Evolutionary conservation across 2,113 vertebrate genomes (phyloP).

Genomic region (Platysteira castanea): DNA sequence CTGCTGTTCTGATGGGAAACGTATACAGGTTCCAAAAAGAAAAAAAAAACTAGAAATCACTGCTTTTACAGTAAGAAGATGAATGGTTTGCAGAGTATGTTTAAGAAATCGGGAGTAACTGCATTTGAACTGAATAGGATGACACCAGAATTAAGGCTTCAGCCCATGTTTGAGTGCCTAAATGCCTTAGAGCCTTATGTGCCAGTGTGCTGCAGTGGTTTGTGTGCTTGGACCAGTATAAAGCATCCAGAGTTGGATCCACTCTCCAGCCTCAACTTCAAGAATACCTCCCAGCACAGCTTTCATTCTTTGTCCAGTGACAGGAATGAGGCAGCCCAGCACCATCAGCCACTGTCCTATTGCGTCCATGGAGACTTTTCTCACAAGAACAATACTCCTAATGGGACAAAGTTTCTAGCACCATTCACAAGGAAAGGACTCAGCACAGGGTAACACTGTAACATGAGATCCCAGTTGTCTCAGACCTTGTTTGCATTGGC

Average conservation of each 20-base stretch:
- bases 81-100: background rate
- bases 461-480: background rate
- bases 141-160: background rate
- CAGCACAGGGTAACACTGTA: background rate
- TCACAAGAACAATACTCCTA: background rate
- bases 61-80: background rate
- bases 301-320: background rate
- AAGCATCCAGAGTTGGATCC: background rate
- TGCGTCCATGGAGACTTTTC: background rate
- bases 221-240: background rate
- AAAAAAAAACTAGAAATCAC: background rate
- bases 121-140: background rate
- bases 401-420: background rate
- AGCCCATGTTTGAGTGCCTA: background rate
- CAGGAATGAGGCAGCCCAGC: background rate
- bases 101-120: background rate
- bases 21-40: background rate
- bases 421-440: background rate
- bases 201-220: background rate
- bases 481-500: conserved; percentile 4
- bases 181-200: background rate
- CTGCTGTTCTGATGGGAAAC: background rate
- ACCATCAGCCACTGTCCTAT: fast-evolving
- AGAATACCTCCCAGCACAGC: background rate
- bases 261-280: background rate